Evolutionary conservation across 1,140 invertebrate genomes (phyloP), one percentile per base, ranked within the genome.

Genomic region (Trissolcus basalis): DNA sequence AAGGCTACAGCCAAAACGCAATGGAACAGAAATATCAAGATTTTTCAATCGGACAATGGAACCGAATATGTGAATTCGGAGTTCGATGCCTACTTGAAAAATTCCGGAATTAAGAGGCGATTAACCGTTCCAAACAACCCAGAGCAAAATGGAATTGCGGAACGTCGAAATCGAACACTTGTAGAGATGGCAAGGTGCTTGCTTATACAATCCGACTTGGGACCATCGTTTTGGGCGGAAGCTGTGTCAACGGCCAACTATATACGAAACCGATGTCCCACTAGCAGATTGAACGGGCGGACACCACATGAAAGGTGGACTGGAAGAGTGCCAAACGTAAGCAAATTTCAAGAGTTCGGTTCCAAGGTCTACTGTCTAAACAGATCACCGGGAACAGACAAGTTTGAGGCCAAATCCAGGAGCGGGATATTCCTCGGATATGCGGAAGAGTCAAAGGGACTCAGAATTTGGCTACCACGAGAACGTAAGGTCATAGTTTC

Each of bases 91-190:
- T 77, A 51, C 41, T 55, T 56, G 63, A 35, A 58, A 15, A 45
- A 84, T 78, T 9, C 68, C 80, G 36, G 65, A 58, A 14, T 47
- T 5, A 4, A 19, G 16, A 12, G 14, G 3, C 45, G 45, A 5
- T 11, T 10, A 8, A 47, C 45, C 5, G 14, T 19, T 19, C 45
- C 45, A 7, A 16, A 47, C n/a, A 47, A 47, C 82, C 85, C 87
- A 10, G 79, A 88, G 64, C 83, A 88, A 74, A 89, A 90, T 77
- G 86, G 87, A 5, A 69, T 86, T 10, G 81, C 84, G 9, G 87
- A 89, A 56, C 51, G 82, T 19, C 74, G 77, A 35, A 89, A 89
- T 78, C 70, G 85, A 14, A 83, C 81, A 7, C 51, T 87, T 4
- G 10, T 47, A 4, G 45, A 47, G 45, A 47, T 14, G 4, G 45